phyloP scores from a whole-genome alignment of 2,888 invertebrate genomes.

The Watsonalla binaria region DNA sequence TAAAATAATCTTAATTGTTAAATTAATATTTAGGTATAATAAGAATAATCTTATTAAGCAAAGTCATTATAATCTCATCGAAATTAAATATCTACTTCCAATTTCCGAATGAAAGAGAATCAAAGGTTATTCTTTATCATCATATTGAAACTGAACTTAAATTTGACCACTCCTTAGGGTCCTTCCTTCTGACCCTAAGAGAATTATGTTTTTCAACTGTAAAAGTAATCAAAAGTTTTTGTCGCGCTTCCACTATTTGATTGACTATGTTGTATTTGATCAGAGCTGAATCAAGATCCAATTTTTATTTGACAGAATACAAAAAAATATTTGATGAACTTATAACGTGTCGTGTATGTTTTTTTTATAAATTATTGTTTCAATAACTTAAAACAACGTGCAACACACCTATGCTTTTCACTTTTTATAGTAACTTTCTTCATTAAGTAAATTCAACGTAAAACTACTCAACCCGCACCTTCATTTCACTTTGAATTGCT shows the following conservation, averaged over 20 bases:
- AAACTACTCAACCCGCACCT: too few species aligned
- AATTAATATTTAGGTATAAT: too few species aligned
- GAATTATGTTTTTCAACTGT: neutral
- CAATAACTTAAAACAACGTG: neutral
- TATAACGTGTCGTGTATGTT: neutral
- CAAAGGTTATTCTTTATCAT: neutral
- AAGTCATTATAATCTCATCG: too few species aligned
- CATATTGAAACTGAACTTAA: neutral
- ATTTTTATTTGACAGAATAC: neutral
- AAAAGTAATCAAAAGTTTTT: conserved; percentile 2
- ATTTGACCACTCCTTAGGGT: neutral
- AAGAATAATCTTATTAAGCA: too few species aligned
- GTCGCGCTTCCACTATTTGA: neutral
- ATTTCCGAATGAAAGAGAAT: too few species aligned
- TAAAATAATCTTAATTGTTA: neutral
- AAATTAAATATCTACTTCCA: too few species aligned
- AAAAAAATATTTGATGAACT: neutral
- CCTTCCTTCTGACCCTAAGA: neutral
- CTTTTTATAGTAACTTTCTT: too few species aligned
- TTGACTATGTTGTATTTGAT: neutral
- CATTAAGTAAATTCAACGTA: too few species aligned
- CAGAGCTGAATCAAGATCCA: neutral
- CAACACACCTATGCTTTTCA: too few species aligned
- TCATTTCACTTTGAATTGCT: too few species aligned
- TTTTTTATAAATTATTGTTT: neutral